Percentiles rank a stretch among this genome's conserved stretches.
Conservation (phyloP, 23 tunicate species). For the Pegea sp. region DNA sequence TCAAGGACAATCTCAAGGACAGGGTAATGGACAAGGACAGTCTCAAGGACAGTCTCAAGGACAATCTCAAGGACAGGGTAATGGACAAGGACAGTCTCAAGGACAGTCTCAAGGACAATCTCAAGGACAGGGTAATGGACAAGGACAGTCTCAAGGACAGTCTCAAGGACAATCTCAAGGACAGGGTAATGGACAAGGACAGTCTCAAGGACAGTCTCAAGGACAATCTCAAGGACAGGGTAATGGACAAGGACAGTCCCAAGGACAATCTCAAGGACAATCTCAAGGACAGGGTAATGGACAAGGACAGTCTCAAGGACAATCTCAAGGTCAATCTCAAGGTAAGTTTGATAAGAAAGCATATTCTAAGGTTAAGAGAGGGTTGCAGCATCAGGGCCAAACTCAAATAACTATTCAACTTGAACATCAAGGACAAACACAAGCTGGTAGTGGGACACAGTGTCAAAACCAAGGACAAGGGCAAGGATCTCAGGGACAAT, state of each 20-base stretch:
- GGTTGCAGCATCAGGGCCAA: conserved; percentile 7
- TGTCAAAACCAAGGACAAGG: conserved; percentile 7
- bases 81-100: no score
- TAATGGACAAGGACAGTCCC: conserved; percentile 5
- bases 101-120: neutral
- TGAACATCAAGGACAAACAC: conserved; percentile 13
- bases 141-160: no score
- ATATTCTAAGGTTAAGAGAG: neutral
- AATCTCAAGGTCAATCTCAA: conserved; percentile 10
- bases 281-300: conserved; percentile 5
- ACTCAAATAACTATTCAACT: conserved; percentile 4
- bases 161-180: conserved; percentile 11
- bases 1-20: conserved; percentile 18
- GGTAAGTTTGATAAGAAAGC: neutral
- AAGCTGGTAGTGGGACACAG: conserved; percentile 10
- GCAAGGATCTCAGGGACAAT: conserved; percentile 5
- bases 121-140: conserved; percentile 1
- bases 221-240: conserved; percentile 13
- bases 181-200: conserved; percentile 6
- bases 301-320: neutral
- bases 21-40: conserved; percentile 8
- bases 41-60: conserved; percentile 25
- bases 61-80: conserved; percentile 29
- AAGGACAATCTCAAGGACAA: conserved; percentile 13
- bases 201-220: conserved; percentile 2